These are phyloP conservation scores for Coboldia fuscipes DNA, from an alignment of 1,140 invertebrate species.

Conservation along the genomic window DNA sequence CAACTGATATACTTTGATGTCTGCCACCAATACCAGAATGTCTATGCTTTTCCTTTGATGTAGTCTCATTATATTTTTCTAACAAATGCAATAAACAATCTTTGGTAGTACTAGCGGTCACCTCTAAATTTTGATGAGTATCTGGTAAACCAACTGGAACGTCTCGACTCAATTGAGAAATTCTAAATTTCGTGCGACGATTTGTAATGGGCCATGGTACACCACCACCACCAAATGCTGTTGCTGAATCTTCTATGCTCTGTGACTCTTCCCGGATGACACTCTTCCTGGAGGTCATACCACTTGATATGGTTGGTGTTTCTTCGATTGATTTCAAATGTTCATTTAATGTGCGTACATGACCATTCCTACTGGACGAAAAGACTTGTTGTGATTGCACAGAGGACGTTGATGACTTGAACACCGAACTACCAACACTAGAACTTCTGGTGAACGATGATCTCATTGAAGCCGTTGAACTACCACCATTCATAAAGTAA, in stretches of 20 bases:
- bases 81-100: conserved; percentile 45
- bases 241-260: conserved; percentile 17
- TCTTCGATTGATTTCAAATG: conserved; percentile 18
- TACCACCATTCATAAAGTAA: conserved; percentile 6
- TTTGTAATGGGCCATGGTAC: conserved; percentile 27
- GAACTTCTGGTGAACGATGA: neutral
- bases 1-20: conserved; percentile 20
- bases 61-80: conserved; percentile 44
- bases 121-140: conserved; percentile 25
- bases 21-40: conserved; percentile 7
- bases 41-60: conserved; percentile 10
- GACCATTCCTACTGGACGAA: too few relatives aligned
- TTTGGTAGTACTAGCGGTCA: conserved; percentile 41
- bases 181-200: conserved; percentile 29
- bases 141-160: conserved; percentile 35
- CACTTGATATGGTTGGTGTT: conserved; percentile 9
- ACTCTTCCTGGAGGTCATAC: conserved; percentile 6
- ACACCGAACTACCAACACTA: conserved; percentile 1
- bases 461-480: neutral
- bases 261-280: conserved; percentile 7
- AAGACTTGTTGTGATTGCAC: too few relatives aligned
- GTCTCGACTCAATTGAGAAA: conserved; percentile 34
- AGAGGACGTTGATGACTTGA: too few relatives aligned
- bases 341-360: too few relatives aligned
- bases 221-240: conserved; percentile 22